Evolutionary conservation across 2,113 vertebrate species (phyloP), one percentile per base, ranked within the genome.

Genomic region (Trachemys scripta): DNA sequence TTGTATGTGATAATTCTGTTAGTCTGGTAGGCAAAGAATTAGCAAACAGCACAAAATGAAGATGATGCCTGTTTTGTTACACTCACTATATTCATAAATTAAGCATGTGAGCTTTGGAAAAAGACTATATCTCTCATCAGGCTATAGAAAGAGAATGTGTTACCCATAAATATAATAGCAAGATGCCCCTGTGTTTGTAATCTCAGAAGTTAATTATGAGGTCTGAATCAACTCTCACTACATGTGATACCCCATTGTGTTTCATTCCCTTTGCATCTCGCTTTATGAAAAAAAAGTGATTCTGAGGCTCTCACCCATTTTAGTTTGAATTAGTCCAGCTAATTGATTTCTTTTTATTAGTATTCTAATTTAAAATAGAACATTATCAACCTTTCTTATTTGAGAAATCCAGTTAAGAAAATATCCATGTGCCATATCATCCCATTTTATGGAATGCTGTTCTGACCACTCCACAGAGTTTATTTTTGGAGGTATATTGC

Each of bases 381-480:
- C 45, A 1, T 49, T 47, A 27, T 49, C 57, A 1, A 9, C 27
- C 27, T 14, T 47, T 7, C 83, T 6, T 4, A 65, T 27, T 0
- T 51, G 12, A 0, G 72, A 35, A 1, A 49, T 14, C 7, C 13
- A 3, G 11, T 62, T 6, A 56, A 25, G 31, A 14, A 17, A 11
- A 50, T 27, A 78, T 5, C 4, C n/a, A 13, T 10, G 19, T 2
- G 65, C 19, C 45, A 1, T 31, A 25, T 10, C 50, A 0, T 5
- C 38, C 7, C 3, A 20, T 72, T 1, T 50, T 72, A 10, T 24
- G 27, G 65, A 35, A 89, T 1, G 5, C 27, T 3, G 0, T 1
- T 31, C 45, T 0, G 14, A 47, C 1, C 49, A 1, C 0, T 62
- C 10, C 72, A 10, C 62, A 1, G n/a, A 1, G 0, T 13, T 3